Conservation (phyloP, 1,140 invertebrate species). For the Hyles euphorbiae region DNA sequence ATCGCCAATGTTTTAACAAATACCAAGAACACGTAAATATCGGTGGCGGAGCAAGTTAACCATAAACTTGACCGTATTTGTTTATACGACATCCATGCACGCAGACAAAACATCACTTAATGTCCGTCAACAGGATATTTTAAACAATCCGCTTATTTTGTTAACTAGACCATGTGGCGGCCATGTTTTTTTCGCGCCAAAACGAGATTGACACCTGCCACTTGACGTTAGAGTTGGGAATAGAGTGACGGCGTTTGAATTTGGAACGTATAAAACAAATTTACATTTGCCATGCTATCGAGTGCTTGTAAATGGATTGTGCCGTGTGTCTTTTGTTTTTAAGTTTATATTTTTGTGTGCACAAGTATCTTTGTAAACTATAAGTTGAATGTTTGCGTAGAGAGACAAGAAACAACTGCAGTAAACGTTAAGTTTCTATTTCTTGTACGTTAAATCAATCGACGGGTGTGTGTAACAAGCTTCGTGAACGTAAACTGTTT, state of each 20-base stretch:
- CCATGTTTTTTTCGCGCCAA: constrained; percentile 19
- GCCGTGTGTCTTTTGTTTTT: constrained; percentile 15
- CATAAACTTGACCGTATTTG: constrained; percentile 7
- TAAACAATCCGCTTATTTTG: constrained; percentile 60
- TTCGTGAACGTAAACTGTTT: constrained; percentile 14
- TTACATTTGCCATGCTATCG: constrained; percentile 1
- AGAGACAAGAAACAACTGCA: constrained; percentile 56
- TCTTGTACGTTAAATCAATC: constrained; percentile 55
- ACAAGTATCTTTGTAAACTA: constrained; percentile 6
- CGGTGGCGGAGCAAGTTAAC: background rate
- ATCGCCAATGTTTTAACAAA: no score
- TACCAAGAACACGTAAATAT: no score
- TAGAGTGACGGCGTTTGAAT: constrained; percentile 12
- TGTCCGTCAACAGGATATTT: constrained; percentile 56
- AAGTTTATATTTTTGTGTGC: constrained; percentile 18
- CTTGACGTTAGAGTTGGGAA: constrained; percentile 28
- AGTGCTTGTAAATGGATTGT: background rate
- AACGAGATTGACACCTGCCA: constrained; percentile 13
- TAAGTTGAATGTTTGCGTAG: constrained; percentile 40
- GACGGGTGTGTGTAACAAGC: constrained; percentile 21
- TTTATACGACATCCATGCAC: constrained; percentile 2
- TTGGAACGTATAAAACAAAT: constrained; percentile 5
- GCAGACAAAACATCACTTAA: constrained; percentile 44
- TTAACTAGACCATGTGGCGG: constrained; percentile 58
- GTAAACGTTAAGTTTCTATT: constrained; percentile 46